Evolutionary conservation across 2,113 vertebrate genomes (phyloP), one percentile per base, ranked within the genome.

Genomic region (Pithys albifrons): DNA sequence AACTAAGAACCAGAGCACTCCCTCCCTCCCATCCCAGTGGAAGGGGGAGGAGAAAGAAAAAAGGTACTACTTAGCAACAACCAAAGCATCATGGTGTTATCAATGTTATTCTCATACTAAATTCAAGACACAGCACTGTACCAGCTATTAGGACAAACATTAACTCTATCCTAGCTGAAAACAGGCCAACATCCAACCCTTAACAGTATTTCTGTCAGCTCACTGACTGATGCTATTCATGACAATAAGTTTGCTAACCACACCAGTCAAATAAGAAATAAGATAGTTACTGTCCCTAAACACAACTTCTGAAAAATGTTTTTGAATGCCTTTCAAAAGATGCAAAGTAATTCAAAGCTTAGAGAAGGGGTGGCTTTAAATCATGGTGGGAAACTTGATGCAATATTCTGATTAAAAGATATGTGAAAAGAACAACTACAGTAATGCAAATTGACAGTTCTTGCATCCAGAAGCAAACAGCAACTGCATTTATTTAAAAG

Each of bases 181-280:
- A 43, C 9, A 62, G 22, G 22, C 61, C 28, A 39, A 14, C 23
- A 70, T 55, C 1, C 28, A 94, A 81, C 24, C 46, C 51, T 49
- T 83, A 72, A 85, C 51, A 24, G n/a, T 67, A 61, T 65, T 85
- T 62, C 54, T 83, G 74, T 65, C 27, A 82, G 59, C 72, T 93
- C 22, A 69, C 62, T 72, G 54, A 57, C 35, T 54, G 55, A 4
- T 85, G 75, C 91, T 96, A 74, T 85, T 86, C 31, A 46, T 1
- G 1, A 91, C 57, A 88, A 39, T 86, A 91, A 93, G 95, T 97
- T 97, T 95, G 39, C 58, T 89, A 95, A 95, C 57, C 48, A 58
- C 37, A 62, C 43, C 74, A 91, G 49, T 48, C 35, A 95, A 92
- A 88, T 20, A 33, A 95, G 74, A 25, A 71, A 51, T 45, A 69